Percentiles rank a stretch among this genome's conserved stretches.
These are phyloP conservation scores for Erynnis tages DNA, from an alignment of 2,888 invertebrate species.

Conservation along the genomic window DNA sequence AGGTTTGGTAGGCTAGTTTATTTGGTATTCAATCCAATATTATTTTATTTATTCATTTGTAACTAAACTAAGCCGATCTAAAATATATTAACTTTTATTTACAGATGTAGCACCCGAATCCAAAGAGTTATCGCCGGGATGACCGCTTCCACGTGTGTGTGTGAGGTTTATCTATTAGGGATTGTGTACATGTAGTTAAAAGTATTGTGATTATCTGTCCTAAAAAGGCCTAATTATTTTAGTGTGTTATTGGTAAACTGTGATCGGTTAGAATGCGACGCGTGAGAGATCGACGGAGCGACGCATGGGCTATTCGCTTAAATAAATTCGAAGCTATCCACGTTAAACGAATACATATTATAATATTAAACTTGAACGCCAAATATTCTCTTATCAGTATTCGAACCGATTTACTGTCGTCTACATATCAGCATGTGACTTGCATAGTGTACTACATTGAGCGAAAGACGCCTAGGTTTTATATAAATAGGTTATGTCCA, in stretches of 20 bases:
- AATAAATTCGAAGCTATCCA: slow-evolving; percentile 52
- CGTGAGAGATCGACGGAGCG: slow-evolving; percentile 39
- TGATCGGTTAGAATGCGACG: slow-evolving; percentile 61
- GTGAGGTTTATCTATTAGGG: slow-evolving; percentile 50
- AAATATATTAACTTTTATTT: slow-evolving; percentile 26
- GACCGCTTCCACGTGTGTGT: slow-evolving; percentile 43
- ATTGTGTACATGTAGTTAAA: slow-evolving; percentile 67
- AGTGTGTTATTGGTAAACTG: slow-evolving; percentile 74
- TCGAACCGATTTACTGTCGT: slow-evolving; percentile 68
- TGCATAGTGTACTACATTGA: slow-evolving; percentile 65
- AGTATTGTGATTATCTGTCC: slow-evolving; percentile 77
- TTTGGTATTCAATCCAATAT: too few species aligned
- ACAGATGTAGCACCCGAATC: slow-evolving; percentile 58
- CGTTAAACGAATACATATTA: slow-evolving; percentile 36
- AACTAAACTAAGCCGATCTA: not conserved
- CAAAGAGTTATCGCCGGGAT: slow-evolving; percentile 61
- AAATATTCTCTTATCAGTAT: slow-evolving; percentile 71
- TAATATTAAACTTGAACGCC: slow-evolving; percentile 42
- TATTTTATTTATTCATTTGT: too few species aligned
- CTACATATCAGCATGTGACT: slow-evolving; percentile 80
- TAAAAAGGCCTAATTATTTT: slow-evolving; percentile 80
- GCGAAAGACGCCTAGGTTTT: slow-evolving; percentile 56
- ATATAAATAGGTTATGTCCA: slow-evolving; percentile 47
- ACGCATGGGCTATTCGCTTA: slow-evolving; percentile 49
- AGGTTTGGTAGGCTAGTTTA: too few species aligned